Percentiles rank a stretch among this genome's conserved stretches.
Evolutionary conservation across 2,113 vertebrate species (phyloP).

Genomic region (Tonatia bakeri): DNA sequence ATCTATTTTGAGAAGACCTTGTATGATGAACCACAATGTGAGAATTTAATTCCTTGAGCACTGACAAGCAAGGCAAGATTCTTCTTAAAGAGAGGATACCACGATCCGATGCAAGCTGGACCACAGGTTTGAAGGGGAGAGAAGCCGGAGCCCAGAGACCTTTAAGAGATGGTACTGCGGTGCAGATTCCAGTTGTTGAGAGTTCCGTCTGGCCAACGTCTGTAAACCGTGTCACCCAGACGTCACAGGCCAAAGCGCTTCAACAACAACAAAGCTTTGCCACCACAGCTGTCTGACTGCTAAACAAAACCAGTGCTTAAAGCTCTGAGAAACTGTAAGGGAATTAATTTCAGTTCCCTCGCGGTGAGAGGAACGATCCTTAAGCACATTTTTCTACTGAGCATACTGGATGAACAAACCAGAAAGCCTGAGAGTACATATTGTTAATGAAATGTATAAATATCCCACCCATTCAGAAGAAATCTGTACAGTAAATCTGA

Average conservation of each 20-base stretch:
- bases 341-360: slow-evolving; percentile 70
- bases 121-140: background rate
- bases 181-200: background rate
- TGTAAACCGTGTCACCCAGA: background rate
- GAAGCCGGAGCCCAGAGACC: background rate
- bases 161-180: background rate
- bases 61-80: background rate
- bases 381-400: slow-evolving; percentile 43
- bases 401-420: slow-evolving; percentile 41
- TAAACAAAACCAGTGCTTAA: slow-evolving; percentile 65
- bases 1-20: background rate
- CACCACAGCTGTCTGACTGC: slow-evolving; percentile 51
- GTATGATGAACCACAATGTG: background rate
- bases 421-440: slow-evolving; percentile 38
- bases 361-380: slow-evolving; percentile 14
- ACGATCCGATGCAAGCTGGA: background rate
- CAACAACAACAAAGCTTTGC: background rate
- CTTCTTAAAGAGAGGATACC: too few relatives aligned
- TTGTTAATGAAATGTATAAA: slow-evolving; percentile 70
- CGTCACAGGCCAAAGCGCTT: slow-evolving; percentile 17
- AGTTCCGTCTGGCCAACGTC: background rate
- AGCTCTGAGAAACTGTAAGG: slow-evolving; percentile 57
- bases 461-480: slow-evolving; percentile 66
- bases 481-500: slow-evolving; percentile 62
- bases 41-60: background rate